Conservation (phyloP, 2,113 vertebrate genomes). For the Ciconia stormi region DNA sequence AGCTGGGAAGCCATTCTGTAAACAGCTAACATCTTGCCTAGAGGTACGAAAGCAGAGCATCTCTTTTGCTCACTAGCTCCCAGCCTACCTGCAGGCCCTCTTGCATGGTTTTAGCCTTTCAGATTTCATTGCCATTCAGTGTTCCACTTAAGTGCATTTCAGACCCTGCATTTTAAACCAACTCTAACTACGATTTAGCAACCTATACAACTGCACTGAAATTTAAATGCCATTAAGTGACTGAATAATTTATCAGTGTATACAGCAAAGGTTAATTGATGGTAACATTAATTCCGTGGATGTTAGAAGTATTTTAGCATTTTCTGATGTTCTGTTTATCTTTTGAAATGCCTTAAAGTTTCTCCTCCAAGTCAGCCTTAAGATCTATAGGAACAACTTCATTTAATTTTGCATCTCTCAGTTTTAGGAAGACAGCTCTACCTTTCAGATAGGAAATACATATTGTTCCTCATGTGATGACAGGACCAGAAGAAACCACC, state of each 20-base stretch:
- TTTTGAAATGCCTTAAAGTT: not conserved
- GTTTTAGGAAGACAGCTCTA: not conserved
- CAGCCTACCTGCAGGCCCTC: not conserved
- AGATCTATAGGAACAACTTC: not conserved
- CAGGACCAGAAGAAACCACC: not conserved
- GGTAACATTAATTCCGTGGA: not conserved
- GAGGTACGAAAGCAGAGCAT: not conserved
- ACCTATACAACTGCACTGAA: not conserved
- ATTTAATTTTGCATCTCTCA: not conserved
- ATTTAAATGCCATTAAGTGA: not conserved
- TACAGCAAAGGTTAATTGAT: not conserved
- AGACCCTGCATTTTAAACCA: not conserved
- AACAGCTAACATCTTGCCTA: not conserved
- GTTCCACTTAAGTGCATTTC: not conserved
- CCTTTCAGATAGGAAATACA: not conserved
- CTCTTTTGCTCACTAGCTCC: not conserved
- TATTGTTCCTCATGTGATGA: not conserved
- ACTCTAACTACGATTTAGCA: not conserved
- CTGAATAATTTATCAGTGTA: constrained; percentile 18
- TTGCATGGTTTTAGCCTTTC: not conserved
- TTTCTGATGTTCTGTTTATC: not conserved
- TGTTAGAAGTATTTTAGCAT: not conserved
- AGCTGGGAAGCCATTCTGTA: not conserved
- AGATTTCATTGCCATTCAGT: not conserved
- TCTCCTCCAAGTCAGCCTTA: not conserved